A percentile compares a stretch with the other conserved stretches of the same genome.
These are phyloP conservation scores for Drosophila lutescens DNA, from an alignment of 2,888 invertebrate species.

Conservation along the genomic window DNA sequence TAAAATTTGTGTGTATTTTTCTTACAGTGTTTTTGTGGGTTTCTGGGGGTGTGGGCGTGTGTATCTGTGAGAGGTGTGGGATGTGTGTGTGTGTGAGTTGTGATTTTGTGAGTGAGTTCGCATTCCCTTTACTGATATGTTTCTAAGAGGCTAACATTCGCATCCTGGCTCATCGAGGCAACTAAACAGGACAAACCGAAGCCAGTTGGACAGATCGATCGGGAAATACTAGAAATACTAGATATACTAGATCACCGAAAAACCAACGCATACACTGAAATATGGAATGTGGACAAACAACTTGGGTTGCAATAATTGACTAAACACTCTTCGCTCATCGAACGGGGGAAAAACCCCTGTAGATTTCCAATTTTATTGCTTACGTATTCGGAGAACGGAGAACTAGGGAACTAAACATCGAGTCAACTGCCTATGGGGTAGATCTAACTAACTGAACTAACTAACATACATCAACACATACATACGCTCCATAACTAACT, in stretches of 20 bases:
- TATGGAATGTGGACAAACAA: slow-evolving; percentile 44
- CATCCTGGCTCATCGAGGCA: slow-evolving; percentile 60
- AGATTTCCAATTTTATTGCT: slow-evolving; percentile 63
- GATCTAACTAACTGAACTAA: slow-evolving; percentile 43
- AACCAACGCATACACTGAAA: slow-evolving; percentile 24
- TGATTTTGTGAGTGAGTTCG: slow-evolving; percentile 40
- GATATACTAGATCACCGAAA: slow-evolving; percentile 4
- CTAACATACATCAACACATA: slow-evolving; percentile 33
- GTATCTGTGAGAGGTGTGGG: slow-evolving; percentile 20
- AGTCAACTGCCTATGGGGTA: slow-evolving; percentile 35
- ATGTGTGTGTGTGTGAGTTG: slow-evolving; percentile 16
- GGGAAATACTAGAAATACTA: slow-evolving; percentile 1
- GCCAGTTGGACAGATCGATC: slow-evolving; percentile 30
- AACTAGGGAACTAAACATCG: slow-evolving; percentile 33
- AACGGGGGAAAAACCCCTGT: neutral
- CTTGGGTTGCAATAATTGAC: slow-evolving; percentile 66
- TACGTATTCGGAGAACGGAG: slow-evolving; percentile 41
- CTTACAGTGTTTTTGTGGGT: slow-evolving; percentile 60
- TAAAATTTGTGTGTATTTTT: slow-evolving; percentile 55
- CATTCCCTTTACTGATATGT: slow-evolving; percentile 82
- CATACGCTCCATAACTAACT: slow-evolving; percentile 35
- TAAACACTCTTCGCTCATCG: slow-evolving; percentile 36
- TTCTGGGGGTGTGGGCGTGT: slow-evolving; percentile 22
- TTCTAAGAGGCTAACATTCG: slow-evolving; percentile 84
- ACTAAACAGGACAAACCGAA: slow-evolving; percentile 33